Base-by-base conservation (phyloP, 2,888 invertebrate genomes). In the Carpatolechia fugitivella region DNA sequence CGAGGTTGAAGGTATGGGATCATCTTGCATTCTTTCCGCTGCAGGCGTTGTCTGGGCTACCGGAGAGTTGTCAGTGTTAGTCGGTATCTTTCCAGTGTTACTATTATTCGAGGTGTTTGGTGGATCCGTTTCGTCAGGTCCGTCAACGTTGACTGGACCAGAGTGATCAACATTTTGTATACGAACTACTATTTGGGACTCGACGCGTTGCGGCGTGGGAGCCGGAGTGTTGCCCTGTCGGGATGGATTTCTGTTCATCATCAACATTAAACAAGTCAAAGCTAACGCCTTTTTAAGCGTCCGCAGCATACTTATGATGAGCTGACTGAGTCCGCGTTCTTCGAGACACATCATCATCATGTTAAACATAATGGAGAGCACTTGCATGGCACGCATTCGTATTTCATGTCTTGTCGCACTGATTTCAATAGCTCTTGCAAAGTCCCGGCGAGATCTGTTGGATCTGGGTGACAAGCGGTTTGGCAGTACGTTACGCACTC, bases 321-420 rank as follows among this genome's bases (percentile, higher is more conserved):
- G 72, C 58, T 85, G 83, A 61, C 87, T 88, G 35, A 91, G 76
- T 18, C 89, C 89, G 35, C 81, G 75, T 60, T 88, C 88, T 60
- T 90, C 89, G 30, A 90, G 73, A 59, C 91, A 90, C 82, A 85
- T 84, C 89, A 91, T 90, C 90, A 91, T 90, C 80, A 89, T 87
- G 60, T 89, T 87, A 61, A 91, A 90, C 87, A 91, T 88, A 3
- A 87, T 82, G n/a, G 90, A 87, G 16, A 91, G 66, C 0, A 91
- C 86, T 67, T 87, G 86, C 85, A 87, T 88, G 13, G 90, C 90
- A 53, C 90, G 75, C 82, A 88, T 84, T n/a, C 90, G 82, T 58
- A 91, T 85, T 65, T 86, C 86, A 63, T 88, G 86, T 53, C 88
- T 76, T 3, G 88, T 90, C 16, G 85, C 82, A 60, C 82, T 84